These are phyloP conservation scores for Caenorhabditis inopinata DNA, from an alignment of 1,140 invertebrate genomes.

Conservation along the genomic window DNA sequence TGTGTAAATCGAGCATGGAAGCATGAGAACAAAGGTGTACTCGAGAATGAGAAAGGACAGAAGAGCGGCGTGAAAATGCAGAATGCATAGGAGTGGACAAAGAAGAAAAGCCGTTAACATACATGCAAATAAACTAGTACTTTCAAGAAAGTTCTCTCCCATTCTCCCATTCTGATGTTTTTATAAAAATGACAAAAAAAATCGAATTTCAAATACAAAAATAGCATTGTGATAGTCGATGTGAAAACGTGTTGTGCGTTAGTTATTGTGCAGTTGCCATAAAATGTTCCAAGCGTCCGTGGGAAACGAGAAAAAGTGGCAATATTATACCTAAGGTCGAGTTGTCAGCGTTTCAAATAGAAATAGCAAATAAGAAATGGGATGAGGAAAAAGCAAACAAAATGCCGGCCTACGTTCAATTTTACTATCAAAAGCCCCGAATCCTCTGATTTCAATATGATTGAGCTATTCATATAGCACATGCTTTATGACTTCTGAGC, in stretches of 20 bases:
- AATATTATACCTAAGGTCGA: neutral
- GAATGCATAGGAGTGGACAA: neutral
- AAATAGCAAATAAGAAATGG: constrained; percentile 20
- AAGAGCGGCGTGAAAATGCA: neutral
- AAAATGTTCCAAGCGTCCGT: no score
- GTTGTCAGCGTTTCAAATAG: neutral
- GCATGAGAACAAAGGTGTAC: neutral
- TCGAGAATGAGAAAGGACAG: neutral
- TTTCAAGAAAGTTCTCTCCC: no score
- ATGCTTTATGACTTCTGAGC: no score
- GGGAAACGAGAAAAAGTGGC: no score
- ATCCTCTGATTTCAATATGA: no score
- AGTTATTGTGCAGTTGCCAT: no score
- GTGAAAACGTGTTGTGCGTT: no score
- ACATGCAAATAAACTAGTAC: no score
- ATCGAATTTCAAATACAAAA: no score
- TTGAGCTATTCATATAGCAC: no score
- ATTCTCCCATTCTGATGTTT: no score
- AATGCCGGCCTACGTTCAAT: neutral
- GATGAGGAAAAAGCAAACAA: constrained; percentile 6
- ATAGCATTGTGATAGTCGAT: no score
- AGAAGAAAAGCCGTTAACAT: neutral
- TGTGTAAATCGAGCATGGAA: neutral
- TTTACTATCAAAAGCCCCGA: neutral
- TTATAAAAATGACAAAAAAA: neutral